phyloP scores from a whole-genome alignment of 1,140 invertebrate species.

The Aplysia californica region DNA sequence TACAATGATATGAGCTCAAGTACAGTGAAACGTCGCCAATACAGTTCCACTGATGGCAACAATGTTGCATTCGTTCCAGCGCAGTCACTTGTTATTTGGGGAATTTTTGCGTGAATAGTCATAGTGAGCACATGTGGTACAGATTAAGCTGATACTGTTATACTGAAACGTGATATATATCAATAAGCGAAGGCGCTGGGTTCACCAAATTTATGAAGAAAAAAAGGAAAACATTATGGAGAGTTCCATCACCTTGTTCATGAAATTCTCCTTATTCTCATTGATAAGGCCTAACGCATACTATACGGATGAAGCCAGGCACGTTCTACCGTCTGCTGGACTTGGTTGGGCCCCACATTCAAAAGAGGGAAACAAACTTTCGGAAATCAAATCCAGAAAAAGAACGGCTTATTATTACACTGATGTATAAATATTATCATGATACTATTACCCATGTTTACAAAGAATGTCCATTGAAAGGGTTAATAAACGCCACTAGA shows the following conservation, averaged over 20 bases:
- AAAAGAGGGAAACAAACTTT: not conserved
- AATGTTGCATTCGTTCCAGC: too few species aligned
- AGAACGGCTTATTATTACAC: not conserved
- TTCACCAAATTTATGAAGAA: not conserved
- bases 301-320: not conserved
- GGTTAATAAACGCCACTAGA: too few species aligned
- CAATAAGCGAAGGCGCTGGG: not conserved
- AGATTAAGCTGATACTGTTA: too few species aligned
- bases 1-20: too few species aligned
- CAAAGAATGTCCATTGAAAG: too few species aligned
- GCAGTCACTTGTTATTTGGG: too few species aligned
- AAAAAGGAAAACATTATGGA: not conserved
- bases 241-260: not conserved
- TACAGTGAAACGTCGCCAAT: too few species aligned
- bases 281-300: not conserved
- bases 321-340: not conserved
- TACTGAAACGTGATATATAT: too few species aligned
- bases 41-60: too few species aligned
- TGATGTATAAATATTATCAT: not conserved
- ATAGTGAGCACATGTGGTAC: too few species aligned
- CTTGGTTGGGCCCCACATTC: not conserved
- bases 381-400: not conserved
- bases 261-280: not conserved
- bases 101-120: too few species aligned
- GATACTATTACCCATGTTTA: too few species aligned